phyloP scores from a whole-genome alignment of 2,797 vertebrate species.

The Delichon dasypus region DNA sequence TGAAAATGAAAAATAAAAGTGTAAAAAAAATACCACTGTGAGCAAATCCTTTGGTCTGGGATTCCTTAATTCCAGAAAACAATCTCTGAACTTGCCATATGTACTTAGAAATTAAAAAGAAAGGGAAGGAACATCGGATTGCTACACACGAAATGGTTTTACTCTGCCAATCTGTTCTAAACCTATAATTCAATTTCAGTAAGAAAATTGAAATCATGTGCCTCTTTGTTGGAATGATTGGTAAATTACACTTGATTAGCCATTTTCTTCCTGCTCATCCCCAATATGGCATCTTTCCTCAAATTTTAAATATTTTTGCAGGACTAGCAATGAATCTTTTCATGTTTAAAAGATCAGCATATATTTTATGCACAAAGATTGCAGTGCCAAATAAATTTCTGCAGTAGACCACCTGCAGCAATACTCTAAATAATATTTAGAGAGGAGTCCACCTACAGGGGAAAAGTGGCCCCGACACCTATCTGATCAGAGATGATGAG shows the following conservation, averaged over 20 bases:
- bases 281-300: not conserved
- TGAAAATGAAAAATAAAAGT: not conserved
- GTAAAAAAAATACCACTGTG: not conserved
- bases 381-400: not conserved
- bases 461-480: not conserved
- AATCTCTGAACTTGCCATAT: not conserved
- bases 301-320: not conserved
- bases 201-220: slow-evolving; percentile 26
- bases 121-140: not conserved
- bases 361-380: slow-evolving; percentile 34
- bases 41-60: not conserved
- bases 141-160: not conserved
- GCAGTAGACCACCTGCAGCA: slow-evolving; percentile 33
- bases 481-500: slow-evolving; percentile 10
- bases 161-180: slow-evolving; percentile 13
- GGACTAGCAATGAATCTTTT: not conserved
- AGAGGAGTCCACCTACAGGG: slow-evolving; percentile 21
- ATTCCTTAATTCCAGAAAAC: not conserved
- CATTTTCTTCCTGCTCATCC: not conserved
- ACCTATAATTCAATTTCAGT: slow-evolving; percentile 20
- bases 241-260: slow-evolving; percentile 12
- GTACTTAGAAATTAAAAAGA: not conserved
- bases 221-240: not conserved
- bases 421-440: slow-evolving; percentile 19
- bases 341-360: slow-evolving; percentile 25